phyloP scores from a whole-genome alignment of 1,140 invertebrate species.

The Drosophila subpulchrella region DNA sequence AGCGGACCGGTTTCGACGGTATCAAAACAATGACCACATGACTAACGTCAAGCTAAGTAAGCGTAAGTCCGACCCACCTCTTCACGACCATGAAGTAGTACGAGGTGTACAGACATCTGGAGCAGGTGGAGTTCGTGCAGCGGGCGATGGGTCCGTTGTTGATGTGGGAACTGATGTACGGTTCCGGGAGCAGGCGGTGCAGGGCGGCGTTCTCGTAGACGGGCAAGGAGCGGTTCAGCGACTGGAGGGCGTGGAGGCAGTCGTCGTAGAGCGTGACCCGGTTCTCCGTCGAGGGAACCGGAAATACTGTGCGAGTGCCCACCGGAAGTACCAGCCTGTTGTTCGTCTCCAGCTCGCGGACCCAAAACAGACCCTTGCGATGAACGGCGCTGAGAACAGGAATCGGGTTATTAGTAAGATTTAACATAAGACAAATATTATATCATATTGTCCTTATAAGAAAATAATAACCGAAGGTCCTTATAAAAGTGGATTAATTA shows the following conservation, averaged over 20 bases:
- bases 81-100: constrained; percentile 84
- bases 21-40: constrained; percentile 40
- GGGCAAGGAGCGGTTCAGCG: constrained; percentile 57
- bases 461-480: no score
- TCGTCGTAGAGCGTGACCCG: constrained; percentile 76
- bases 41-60: constrained; percentile 17
- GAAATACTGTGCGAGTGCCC: constrained; percentile 67
- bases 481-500: no score
- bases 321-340: constrained; percentile 62
- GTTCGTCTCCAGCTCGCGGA: constrained; percentile 63
- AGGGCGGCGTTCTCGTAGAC: constrained; percentile 67
- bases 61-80: constrained; percentile 50
- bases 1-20: constrained; percentile 28
- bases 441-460: no score
- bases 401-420: no score
- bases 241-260: constrained; percentile 67
- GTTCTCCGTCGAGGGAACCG: constrained; percentile 72
- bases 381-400: constrained; percentile 35
- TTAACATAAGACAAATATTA: no score
- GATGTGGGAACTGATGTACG: constrained; percentile 72
- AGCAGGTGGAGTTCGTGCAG: constrained; percentile 72
- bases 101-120: constrained; percentile 72
- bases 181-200: constrained; percentile 68
- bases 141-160: constrained; percentile 74
- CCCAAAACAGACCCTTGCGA: constrained; percentile 66